Evolutionary conservation across 2,888 invertebrate species (phyloP).

Genomic region (Rotaria sp.): DNA sequence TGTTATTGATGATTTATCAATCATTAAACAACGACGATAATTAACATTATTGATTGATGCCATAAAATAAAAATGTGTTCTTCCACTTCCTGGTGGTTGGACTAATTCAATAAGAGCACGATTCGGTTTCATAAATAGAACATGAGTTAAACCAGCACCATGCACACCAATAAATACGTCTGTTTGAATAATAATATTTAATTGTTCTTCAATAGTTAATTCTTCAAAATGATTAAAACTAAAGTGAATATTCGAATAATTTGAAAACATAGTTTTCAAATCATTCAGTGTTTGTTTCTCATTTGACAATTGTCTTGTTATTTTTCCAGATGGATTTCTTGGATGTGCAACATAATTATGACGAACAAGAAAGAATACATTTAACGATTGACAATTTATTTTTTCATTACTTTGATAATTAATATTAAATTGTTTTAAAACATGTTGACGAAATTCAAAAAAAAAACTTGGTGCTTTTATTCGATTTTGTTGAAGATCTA

Average conservation of each 20-base stretch:
- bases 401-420: background rate
- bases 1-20: background rate
- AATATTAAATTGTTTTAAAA: background rate
- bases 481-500: background rate
- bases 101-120: slow-evolving; percentile 49
- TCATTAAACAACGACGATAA: background rate
- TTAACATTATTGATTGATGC: background rate
- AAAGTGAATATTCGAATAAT: slow-evolving; percentile 44
- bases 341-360: slow-evolving; percentile 53
- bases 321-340: slow-evolving; percentile 49
- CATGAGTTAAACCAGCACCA: slow-evolving; percentile 52
- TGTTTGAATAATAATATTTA: slow-evolving; percentile 46
- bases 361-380: slow-evolving; percentile 51
- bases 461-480: slow-evolving; percentile 31
- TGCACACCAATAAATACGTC: slow-evolving; percentile 54
- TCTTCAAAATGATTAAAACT: slow-evolving; percentile 48
- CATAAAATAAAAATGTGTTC: background rate
- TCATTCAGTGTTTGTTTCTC: slow-evolving; percentile 48
- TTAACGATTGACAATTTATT: slow-evolving; percentile 46
- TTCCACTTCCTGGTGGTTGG: slow-evolving; percentile 46
- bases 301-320: slow-evolving; percentile 51
- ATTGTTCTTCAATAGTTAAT: slow-evolving; percentile 47
- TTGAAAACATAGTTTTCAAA: slow-evolving; percentile 41
- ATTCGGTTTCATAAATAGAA: slow-evolving; percentile 48
- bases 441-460: background rate